Base-by-base conservation (phyloP, 2,113 vertebrate species). In the Oplegnathus fasciatus region DNA sequence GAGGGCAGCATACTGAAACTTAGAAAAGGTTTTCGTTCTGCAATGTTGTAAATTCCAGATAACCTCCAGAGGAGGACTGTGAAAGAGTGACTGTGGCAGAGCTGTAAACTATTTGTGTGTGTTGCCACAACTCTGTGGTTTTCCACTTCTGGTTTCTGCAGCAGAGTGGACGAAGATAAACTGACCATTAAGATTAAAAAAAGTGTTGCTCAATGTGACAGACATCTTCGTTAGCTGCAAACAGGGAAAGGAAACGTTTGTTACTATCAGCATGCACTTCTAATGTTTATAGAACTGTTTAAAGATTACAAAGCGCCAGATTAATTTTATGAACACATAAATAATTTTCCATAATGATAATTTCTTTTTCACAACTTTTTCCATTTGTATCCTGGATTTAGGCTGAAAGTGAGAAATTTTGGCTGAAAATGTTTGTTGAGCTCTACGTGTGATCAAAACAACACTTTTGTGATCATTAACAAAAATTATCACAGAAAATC, bases 121-220 rank as follows among this genome's bases (percentile, higher is more conserved):
- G 60, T 55, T 14, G 26, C 62, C 62, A 42, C 58, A 57, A 5
- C 48, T 9, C 8, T 44, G 85, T 32, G 78, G 57, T 42, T 72
- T 75, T 52, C 30, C 32, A 7, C 80, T 73, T 89, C 81, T 88
- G 79, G 30, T 86, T 86, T 78, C 71, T 70, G 66, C 5, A 44
- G 64, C 18, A 13, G 32, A 26, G 13, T 0, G 15, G 57, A 60
- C 4, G 2, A 30, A 58, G 58, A 78, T 40, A 28, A 64, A 24
- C 5, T 34, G 72, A 76, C 0, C 32, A n/a, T 24, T 5, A 54
- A 75, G 37, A 48, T 20, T 11, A 61, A 50, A 62, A 52, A 46
- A 22, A 24, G 61, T n/a, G 37, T 24, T 28, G n/a, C 37, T 40
- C 0, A 24, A 30, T 4, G 11, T 46, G 66, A 67, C 13, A 58